A percentile compares a stretch with the other conserved stretches of the same genome.
Conservation (phyloP, 64 coral and sea anemone genomes). For the Cladopsammia gracilis region DNA sequence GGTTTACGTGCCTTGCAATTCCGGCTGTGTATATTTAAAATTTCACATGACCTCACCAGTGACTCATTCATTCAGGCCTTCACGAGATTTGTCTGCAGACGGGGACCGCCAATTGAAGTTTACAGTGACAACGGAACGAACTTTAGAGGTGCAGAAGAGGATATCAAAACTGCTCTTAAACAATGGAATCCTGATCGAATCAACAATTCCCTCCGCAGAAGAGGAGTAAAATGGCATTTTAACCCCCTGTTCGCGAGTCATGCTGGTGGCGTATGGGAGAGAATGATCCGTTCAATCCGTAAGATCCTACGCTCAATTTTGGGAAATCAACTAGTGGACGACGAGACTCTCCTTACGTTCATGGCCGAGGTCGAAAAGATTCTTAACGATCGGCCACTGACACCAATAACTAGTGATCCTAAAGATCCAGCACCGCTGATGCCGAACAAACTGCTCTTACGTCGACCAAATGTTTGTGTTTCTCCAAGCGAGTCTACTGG, state of each 20-base stretch:
- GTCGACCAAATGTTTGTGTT: no score
- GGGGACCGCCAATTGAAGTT: neutral
- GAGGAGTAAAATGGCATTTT: constrained; percentile 53
- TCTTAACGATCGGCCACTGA: constrained; percentile 35
- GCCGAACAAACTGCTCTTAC: constrained; percentile 11
- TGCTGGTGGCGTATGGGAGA: constrained; percentile 65
- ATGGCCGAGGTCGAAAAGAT: constrained; percentile 17
- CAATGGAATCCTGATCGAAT: constrained; percentile 21
- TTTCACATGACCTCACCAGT: constrained; percentile 30
- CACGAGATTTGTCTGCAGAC: constrained; percentile 38
- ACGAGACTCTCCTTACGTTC: constrained; percentile 25
- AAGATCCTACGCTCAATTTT: constrained; percentile 10
- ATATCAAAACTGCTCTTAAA: constrained; percentile 5
- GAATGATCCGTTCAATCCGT: constrained; percentile 39
- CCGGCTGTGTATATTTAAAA: constrained; percentile 47
- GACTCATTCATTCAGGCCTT: constrained; percentile 53
- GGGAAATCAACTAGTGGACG: neutral
- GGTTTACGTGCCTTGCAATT: constrained; percentile 43
- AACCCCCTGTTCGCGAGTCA: constrained; percentile 67
- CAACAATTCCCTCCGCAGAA: neutral
- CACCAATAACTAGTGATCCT: neutral
- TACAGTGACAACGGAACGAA: constrained; percentile 76
- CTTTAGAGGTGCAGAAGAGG: constrained; percentile 56
- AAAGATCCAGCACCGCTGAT: constrained; percentile 7
- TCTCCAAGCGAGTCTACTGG: no score